Percentiles rank a stretch among this genome's conserved stretches.
These are phyloP conservation scores for Tholera decimalis DNA, from an alignment of 2,888 invertebrate genomes.

Conservation along the genomic window DNA sequence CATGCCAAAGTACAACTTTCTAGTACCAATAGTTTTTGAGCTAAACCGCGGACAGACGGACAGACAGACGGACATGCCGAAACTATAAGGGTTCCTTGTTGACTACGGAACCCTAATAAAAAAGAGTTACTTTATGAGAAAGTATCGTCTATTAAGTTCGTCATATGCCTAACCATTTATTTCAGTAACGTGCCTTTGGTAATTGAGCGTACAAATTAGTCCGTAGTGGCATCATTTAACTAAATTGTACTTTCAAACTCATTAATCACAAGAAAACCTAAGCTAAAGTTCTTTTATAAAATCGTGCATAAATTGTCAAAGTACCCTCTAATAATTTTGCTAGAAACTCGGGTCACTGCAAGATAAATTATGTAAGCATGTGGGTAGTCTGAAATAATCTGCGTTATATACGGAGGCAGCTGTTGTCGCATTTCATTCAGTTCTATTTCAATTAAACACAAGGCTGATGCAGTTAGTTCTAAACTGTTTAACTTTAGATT, in stretches of 20 bases:
- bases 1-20: too few species aligned
- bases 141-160: not conserved
- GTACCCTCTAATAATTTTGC: conserved; percentile 22
- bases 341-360: conserved; percentile 36
- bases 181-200: not conserved
- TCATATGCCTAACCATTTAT: not conserved
- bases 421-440: conserved; percentile 64
- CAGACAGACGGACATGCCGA: too few species aligned
- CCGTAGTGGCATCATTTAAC: conserved; percentile 7
- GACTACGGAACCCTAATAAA: too few species aligned
- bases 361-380: conserved; percentile 30
- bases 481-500: conserved; percentile 48
- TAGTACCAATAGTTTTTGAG: too few species aligned
- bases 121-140: too few species aligned
- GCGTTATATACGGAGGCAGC: conserved; percentile 61
- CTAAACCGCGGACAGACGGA: too few species aligned
- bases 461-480: conserved; percentile 66
- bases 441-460: conserved; percentile 69
- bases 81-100: too few species aligned
- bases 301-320: conserved; percentile 4
- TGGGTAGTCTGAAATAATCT: conserved; percentile 47
- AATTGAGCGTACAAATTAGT: not conserved
- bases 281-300: conserved; percentile 1
- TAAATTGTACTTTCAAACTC: not conserved
- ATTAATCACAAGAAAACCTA: conserved; percentile 10